phyloP scores from a whole-genome alignment of 2,888 invertebrate species.

The Fissipunctia ypsillon region DNA sequence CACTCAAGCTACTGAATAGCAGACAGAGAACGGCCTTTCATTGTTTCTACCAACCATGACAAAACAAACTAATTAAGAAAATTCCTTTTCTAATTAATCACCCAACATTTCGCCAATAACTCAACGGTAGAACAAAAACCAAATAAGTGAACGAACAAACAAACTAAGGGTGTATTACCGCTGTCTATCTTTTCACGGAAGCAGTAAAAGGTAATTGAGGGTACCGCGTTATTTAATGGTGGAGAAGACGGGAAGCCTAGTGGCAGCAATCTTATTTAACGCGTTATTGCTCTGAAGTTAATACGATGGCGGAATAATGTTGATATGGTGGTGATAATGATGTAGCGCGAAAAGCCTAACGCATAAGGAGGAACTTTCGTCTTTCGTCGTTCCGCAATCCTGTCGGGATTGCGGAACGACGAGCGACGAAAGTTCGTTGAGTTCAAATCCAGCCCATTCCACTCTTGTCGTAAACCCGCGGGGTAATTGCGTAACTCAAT shows the following conservation, averaged over 20 bases:
- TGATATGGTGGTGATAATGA: conserved; percentile 51
- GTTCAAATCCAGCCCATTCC: conserved; percentile 13
- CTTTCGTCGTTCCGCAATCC: too few relatives aligned
- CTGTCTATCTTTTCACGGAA: conserved; percentile 62
- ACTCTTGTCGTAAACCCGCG: background rate
- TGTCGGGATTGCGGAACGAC: background rate
- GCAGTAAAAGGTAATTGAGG: conserved; percentile 61
- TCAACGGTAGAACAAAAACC: conserved; percentile 56
- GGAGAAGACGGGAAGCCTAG: conserved; percentile 25
- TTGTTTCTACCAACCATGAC: conserved; percentile 37
- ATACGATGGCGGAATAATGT: conserved; percentile 51
- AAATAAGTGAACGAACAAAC: conserved; percentile 61
- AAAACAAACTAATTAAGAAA: conserved; percentile 53
- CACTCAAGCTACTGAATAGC: background rate
- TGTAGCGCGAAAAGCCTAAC: conserved; percentile 2
- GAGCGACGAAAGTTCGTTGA: background rate
- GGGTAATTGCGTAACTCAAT: background rate
- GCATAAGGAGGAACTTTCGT: background rate
- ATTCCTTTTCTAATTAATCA: conserved; percentile 53
- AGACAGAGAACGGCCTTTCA: background rate
- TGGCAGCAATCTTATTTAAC: conserved; percentile 57
- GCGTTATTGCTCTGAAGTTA: conserved; percentile 52
- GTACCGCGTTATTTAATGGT: conserved; percentile 57
- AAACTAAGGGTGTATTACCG: conserved; percentile 58
- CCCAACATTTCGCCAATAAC: conserved; percentile 41